phyloP scores from a whole-genome alignment of 2,888 invertebrate species.

The Cerastis rubricosa region DNA sequence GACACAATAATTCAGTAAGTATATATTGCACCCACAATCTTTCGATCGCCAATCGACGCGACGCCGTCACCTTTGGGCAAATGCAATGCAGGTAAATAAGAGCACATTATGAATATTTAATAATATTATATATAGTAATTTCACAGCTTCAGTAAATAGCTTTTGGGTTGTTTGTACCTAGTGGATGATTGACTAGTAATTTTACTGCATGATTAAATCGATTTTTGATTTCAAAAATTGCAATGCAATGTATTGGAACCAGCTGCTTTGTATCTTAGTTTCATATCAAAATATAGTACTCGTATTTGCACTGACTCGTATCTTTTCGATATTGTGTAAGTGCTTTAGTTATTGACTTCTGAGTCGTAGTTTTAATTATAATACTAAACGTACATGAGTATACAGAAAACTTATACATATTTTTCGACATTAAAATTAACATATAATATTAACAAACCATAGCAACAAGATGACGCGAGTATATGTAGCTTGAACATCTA shows the following conservation, averaged over 20 bases:
- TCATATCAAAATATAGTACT: not conserved
- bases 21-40: conserved; percentile 18
- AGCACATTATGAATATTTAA: conserved; percentile 22
- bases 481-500: not conserved
- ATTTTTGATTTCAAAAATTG: not conserved
- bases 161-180: not conserved
- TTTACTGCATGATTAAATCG: not conserved
- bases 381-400: too few relatives aligned
- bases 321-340: not conserved
- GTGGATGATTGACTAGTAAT: conserved; percentile 4
- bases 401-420: too few relatives aligned
- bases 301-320: not conserved
- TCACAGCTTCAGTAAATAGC: not conserved
- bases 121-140: not conserved
- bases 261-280: not conserved
- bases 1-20: conserved; percentile 14
- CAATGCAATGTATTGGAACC: not conserved
- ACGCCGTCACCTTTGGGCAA: conserved; percentile 47
- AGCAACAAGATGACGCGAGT: not conserved
- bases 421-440: not conserved
- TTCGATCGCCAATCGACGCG: conserved; percentile 28
- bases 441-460: not conserved
- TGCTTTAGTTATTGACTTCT: too few relatives aligned
- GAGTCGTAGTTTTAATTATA: too few relatives aligned
- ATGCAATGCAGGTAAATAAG: conserved; percentile 38